A percentile compares a stretch with the other conserved stretches of the same genome.
Conservation (phyloP, 2,797 vertebrate species). For the Aldrovandia affinis region DNA sequence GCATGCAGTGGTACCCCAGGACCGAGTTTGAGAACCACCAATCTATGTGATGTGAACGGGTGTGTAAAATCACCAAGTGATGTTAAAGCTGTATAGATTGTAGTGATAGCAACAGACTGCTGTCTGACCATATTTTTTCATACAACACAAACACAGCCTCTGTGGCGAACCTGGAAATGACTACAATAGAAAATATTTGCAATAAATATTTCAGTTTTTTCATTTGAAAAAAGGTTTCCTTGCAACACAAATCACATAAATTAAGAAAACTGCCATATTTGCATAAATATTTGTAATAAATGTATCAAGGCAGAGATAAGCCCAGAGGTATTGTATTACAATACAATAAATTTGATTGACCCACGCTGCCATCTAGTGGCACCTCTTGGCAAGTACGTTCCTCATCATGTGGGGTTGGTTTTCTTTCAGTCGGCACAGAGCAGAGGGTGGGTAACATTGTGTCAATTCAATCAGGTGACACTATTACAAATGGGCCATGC, state of each 20-base stretch:
- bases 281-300: not conserved
- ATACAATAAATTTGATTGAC: not conserved
- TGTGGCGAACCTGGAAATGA: not conserved
- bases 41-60: not conserved
- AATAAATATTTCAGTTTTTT: not conserved
- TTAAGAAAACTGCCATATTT: not conserved
- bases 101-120: not conserved
- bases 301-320: not conserved
- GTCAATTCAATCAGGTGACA: not conserved
- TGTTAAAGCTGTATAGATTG: not conserved
- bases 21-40: no score
- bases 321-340: not conserved
- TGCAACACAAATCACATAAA: not conserved
- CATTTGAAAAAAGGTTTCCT: not conserved
- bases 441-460: not conserved
- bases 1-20: no score
- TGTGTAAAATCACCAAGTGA: not conserved
- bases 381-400: not conserved
- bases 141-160: not conserved
- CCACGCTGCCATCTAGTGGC: constrained; percentile 20
- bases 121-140: not conserved
- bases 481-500: not conserved
- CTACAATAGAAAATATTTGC: not conserved
- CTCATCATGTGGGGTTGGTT: no score
- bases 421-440: not conserved